These are phyloP conservation scores for Microchrysa polita DNA, from an alignment of 2,888 invertebrate species.

Conservation along the genomic window DNA sequence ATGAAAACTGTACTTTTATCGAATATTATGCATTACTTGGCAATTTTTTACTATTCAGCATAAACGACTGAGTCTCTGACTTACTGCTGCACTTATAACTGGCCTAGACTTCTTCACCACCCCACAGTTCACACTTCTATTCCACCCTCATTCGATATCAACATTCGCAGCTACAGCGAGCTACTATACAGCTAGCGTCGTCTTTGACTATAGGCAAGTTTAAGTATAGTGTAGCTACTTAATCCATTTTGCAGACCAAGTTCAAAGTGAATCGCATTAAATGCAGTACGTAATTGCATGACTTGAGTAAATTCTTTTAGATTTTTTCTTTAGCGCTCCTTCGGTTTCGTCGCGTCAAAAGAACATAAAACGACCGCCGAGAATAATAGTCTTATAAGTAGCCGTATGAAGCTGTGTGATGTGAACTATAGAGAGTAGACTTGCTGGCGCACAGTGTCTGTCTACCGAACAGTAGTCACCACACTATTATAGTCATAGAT, in stretches of 20 bases:
- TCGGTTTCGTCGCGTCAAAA: background rate
- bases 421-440: no score
- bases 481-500: background rate
- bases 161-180: background rate
- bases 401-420: background rate
- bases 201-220: no score
- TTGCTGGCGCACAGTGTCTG: slow-evolving; percentile 8
- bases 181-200: no score
- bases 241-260: slow-evolving; percentile 17
- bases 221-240: no score
- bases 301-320: slow-evolving; percentile 11
- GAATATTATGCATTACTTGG: background rate
- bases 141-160: background rate
- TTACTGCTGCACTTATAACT: background rate
- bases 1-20: background rate
- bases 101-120: slow-evolving; percentile 1
- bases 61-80: background rate
- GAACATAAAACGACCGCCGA: background rate
- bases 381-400: background rate
- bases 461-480: background rate
- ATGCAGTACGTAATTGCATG: slow-evolving; percentile 15
- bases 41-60: background rate
- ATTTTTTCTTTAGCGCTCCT: no score
- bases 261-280: slow-evolving; percentile 22
- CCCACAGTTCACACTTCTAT: background rate